These are phyloP conservation scores for Gobius niger DNA, from an alignment of 2,113 vertebrate genomes.

Conservation along the genomic window DNA sequence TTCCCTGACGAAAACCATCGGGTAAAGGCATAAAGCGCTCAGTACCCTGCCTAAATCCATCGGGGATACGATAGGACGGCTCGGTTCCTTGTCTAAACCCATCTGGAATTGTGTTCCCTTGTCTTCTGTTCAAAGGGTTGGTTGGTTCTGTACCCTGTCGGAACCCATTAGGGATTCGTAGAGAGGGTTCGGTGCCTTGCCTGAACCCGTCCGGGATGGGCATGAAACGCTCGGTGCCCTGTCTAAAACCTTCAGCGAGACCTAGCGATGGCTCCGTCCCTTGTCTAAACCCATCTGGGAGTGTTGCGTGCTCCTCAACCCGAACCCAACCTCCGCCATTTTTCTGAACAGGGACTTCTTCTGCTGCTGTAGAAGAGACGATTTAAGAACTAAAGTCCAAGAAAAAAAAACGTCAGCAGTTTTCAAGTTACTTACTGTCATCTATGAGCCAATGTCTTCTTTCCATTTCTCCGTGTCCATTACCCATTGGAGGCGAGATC, in stretches of 20 bases:
- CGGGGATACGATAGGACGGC: neutral
- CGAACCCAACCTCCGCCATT: conserved; percentile 61
- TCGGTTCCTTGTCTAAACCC: conserved; percentile 35
- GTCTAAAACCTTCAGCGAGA: conserved; percentile 32
- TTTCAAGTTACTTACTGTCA: conserved; percentile 30
- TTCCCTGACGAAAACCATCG: conserved; percentile 59
- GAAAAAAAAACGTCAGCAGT: neutral
- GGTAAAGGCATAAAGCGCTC: neutral
- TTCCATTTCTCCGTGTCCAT: conserved; percentile 28
- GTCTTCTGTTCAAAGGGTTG: no score
- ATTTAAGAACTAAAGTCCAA: neutral
- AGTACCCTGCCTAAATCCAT: conserved; percentile 27
- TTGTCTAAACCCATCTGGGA: conserved; percentile 46
- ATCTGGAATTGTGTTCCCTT: neutral
- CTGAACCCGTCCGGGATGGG: neutral
- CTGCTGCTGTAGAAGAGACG: conserved; percentile 33
- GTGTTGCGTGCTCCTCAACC: conserved; percentile 35
- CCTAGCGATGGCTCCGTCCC: neutral
- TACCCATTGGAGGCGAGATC: neutral
- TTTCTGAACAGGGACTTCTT: conserved; percentile 51
- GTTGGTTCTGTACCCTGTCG: conserved; percentile 25
- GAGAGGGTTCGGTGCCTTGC: neutral
- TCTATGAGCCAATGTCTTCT: conserved; percentile 34
- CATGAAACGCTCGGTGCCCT: conserved; percentile 38
- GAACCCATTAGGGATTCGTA: neutral